Evolutionary conservation across 2,888 invertebrate species (phyloP).

Genomic region (Sminthurinus aureus): DNA sequence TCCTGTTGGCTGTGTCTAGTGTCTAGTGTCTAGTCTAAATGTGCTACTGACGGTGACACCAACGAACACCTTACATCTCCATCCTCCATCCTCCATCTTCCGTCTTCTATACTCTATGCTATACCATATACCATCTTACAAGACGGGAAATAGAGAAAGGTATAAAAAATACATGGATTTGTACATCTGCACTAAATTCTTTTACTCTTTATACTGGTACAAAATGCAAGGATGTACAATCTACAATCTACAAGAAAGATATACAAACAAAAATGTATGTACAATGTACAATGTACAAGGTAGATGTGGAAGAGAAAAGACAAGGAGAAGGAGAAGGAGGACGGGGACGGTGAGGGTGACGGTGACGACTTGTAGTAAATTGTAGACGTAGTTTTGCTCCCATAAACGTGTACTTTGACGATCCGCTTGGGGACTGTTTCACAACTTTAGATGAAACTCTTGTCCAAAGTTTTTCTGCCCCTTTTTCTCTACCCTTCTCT

Average conservation of each 20-base stretch:
- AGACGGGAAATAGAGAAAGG: too few relatives aligned
- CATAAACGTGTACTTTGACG: conserved; percentile 25
- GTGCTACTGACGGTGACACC: conserved; percentile 3
- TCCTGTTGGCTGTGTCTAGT: not conserved
- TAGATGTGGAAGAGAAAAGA: not conserved
- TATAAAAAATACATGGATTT: not conserved
- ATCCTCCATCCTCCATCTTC: too few relatives aligned
- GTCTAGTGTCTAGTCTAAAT: not conserved
- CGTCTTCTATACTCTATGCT: too few relatives aligned
- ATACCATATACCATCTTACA: too few relatives aligned
- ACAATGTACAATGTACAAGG: too few relatives aligned
- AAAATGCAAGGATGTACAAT: not conserved
- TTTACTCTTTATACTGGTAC: not conserved
- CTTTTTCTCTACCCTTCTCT: not conserved
- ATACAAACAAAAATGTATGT: not conserved
- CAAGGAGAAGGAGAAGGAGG: not conserved
- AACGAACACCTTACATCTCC: not conserved
- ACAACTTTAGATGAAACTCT: conserved; percentile 25
- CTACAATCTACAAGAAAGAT: not conserved
- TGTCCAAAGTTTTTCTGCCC: conserved; percentile 20
- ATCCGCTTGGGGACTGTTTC: conserved; percentile 29
- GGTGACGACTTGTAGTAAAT: conserved; percentile 23
- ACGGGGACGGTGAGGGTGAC: not conserved
- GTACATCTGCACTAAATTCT: not conserved
- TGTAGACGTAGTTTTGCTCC: conserved; percentile 14